phyloP scores from a whole-genome alignment of 2,113 vertebrate genomes.

The Thalassarche chlororhynchos region DNA sequence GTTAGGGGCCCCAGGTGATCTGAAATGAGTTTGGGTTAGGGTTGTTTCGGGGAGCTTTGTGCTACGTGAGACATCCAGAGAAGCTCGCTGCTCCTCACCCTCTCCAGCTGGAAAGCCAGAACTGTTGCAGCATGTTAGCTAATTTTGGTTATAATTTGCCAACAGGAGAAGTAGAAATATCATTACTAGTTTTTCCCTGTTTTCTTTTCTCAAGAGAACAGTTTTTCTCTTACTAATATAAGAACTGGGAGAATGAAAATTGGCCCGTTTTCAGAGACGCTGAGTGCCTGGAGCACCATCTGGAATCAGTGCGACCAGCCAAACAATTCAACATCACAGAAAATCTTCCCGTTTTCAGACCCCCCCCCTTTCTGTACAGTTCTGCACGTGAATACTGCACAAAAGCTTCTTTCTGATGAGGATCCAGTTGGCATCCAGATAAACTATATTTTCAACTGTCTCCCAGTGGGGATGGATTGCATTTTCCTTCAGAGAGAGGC shows the following conservation, averaged over 20 bases:
- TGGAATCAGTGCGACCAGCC: neutral
- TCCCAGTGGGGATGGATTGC: conserved; percentile 24
- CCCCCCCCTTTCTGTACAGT: neutral
- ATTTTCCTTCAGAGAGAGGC: conserved; percentile 24
- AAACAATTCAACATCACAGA: neutral
- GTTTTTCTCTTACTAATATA: neutral
- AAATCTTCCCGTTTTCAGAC: neutral
- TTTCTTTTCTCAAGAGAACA: neutral
- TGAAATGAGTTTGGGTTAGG: neutral
- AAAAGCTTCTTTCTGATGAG: conserved; percentile 28
- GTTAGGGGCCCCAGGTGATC: neutral
- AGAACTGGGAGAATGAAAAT: neutral
- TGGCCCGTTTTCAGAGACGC: neutral
- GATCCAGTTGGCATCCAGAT: conserved; percentile 44
- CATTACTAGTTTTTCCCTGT: conserved; percentile 19
- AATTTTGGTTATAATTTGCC: neutral
- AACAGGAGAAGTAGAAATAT: conserved; percentile 13
- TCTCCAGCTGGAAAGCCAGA: neutral
- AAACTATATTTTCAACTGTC: conserved; percentile 9
- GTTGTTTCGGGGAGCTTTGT: neutral
- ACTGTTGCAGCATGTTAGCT: neutral
- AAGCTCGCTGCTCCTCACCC: neutral
- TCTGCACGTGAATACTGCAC: neutral
- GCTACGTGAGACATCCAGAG: neutral
- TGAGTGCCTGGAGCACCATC: conserved; percentile 41